phyloP scores from a whole-genome alignment of 2,888 invertebrate species.

The Oegoconia quadripuncta region DNA sequence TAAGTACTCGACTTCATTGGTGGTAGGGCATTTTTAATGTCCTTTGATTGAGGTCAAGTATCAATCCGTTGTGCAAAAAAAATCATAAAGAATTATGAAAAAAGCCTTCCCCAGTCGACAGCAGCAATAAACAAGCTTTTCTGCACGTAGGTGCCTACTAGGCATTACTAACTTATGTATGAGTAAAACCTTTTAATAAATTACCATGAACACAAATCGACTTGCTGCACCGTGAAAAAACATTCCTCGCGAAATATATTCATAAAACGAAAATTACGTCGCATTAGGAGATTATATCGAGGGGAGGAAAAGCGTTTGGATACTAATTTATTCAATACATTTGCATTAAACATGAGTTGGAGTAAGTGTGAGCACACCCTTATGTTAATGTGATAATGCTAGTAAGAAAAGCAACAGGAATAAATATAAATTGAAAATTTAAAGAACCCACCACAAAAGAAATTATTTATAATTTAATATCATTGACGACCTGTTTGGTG shows the following conservation, averaged over 20 bases:
- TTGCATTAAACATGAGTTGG: conserved; percentile 6
- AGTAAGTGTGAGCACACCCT: conserved; percentile 1
- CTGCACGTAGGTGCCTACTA: no score
- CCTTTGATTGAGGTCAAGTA: no score
- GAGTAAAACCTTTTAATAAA: conserved; percentile 57
- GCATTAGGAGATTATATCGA: conserved; percentile 36
- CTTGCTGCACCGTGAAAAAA: conserved; percentile 28
- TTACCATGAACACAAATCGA: conserved; percentile 48
- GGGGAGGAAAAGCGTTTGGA: conserved; percentile 8
- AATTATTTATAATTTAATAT: neutral
- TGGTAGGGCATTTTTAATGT: no score
- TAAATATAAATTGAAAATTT: no score
- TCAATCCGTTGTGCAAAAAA: no score
- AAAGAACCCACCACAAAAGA: neutral
- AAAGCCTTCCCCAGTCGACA: no score
- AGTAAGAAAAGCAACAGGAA: neutral
- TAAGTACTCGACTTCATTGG: no score
- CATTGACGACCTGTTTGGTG: no score
- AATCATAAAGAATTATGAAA: no score
- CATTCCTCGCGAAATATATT: conserved; percentile 36
- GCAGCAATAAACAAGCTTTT: no score
- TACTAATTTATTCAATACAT: conserved; percentile 12
- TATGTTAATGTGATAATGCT: neutral
- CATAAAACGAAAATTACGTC: conserved; percentile 35
- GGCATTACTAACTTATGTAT: no score